Percentiles rank a stretch among this genome's conserved stretches.
Evolutionary conservation across 2,797 vertebrate genomes (phyloP).

Genomic region (Pithecia hirsuta): DNA sequence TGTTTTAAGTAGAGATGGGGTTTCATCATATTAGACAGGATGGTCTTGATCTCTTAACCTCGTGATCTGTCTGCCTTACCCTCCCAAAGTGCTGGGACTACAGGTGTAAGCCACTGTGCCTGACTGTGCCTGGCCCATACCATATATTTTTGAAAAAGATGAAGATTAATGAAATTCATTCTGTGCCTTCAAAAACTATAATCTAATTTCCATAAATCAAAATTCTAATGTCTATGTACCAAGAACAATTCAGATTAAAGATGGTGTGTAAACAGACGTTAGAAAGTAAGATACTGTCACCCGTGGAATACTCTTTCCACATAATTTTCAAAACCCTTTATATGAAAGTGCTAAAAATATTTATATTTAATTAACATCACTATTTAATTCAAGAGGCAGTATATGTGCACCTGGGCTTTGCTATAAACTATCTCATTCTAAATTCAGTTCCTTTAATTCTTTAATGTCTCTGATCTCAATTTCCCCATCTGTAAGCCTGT

Average conservation of each 20-base stretch:
- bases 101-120: too few relatives aligned
- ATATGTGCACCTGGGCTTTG: not conserved
- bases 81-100: too few relatives aligned
- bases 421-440: not conserved
- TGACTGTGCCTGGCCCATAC: too few relatives aligned
- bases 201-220: not conserved
- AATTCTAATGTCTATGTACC: not conserved
- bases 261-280: not conserved
- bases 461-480: not conserved
- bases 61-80: rapidly evolving
- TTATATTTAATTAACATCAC: not conserved
- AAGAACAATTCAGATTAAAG: not conserved
- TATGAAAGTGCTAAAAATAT: not conserved
- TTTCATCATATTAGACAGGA: too few relatives aligned
- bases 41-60: too few relatives aligned
- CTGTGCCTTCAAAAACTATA: not conserved
- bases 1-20: too few relatives aligned
- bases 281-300: not conserved
- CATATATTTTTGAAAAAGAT: not conserved
- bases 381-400: not conserved
- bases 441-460: not conserved
- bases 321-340: not conserved
- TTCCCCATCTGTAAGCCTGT: not conserved
- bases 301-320: not conserved
- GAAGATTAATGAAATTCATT: not conserved